Evolutionary conservation across 2,113 vertebrate genomes (phyloP).

Genomic region (Rhynchomys soricoides): DNA sequence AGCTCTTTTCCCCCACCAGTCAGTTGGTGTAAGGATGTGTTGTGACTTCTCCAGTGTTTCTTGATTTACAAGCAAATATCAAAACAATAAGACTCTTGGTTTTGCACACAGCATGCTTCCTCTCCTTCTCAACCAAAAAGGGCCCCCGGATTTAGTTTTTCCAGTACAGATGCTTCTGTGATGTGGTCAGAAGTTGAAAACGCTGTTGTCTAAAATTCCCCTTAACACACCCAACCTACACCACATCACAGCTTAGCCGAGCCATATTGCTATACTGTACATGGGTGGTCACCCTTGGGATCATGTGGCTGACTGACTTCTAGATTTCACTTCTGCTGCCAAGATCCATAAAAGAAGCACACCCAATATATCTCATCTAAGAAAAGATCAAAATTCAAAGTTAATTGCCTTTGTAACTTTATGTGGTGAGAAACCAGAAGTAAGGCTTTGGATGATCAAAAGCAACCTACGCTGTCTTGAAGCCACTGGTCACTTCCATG

Average conservation of each 20-base stretch:
- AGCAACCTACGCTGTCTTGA: neutral
- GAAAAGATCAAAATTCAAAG: neutral
- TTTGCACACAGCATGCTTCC: no score
- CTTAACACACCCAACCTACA: neutral
- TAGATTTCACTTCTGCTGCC: neutral
- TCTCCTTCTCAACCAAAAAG: neutral
- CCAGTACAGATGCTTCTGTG: neutral
- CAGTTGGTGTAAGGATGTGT: neutral
- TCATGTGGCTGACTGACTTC: neutral
- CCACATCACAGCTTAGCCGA: neutral
- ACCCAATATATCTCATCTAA: no score
- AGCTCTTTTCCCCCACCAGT: neutral
- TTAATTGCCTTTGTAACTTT: neutral
- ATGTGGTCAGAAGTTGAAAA: neutral
- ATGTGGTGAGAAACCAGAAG: neutral
- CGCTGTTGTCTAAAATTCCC: neutral
- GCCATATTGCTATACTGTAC: neutral
- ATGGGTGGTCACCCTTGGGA: neutral
- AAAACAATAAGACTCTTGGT: neutral
- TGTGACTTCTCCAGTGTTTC: neutral
- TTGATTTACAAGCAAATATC: constrained; percentile 9
- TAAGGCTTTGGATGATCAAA: neutral
- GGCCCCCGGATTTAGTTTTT: neutral
- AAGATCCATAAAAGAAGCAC: neutral
- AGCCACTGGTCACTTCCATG: neutral